A percentile compares a stretch with the other conserved stretches of the same genome.
Conservation (phyloP, 2,113 vertebrate genomes). For the Aspidoscelis tigris region DNA sequence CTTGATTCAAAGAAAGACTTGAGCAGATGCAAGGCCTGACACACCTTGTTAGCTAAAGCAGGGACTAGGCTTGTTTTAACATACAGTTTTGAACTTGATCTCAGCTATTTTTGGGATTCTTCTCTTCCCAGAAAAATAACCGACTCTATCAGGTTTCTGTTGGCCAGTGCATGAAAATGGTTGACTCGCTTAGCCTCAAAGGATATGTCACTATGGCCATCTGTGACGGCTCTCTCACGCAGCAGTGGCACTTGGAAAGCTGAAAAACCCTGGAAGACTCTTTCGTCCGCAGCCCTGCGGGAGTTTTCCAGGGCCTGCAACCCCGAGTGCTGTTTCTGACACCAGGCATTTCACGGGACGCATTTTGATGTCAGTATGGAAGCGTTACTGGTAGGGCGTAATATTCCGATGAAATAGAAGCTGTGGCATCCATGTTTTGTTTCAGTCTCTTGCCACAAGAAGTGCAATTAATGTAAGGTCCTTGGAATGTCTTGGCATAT, state of each 20-base stretch:
- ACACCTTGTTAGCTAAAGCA: not conserved
- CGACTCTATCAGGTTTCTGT: conserved; percentile 95
- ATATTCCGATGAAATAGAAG: not conserved
- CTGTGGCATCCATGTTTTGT: not conserved
- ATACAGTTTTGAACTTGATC: not conserved
- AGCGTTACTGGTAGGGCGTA: not conserved
- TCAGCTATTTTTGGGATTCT: not conserved
- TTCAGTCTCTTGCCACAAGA: not conserved
- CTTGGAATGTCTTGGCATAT: conserved; percentile 30
- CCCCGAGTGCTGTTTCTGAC: not conserved
- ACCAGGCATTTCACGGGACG: not conserved
- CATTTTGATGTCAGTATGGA: not conserved
- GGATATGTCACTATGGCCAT: conserved; percentile 92
- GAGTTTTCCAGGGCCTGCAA: not conserved
- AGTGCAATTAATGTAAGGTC: not conserved
- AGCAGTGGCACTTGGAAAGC: conserved; percentile 90
- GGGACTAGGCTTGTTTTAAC: not conserved
- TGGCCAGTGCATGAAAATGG: conserved; percentile 89
- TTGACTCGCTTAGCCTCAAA: conserved; percentile 78
- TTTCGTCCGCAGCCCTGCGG: not conserved
- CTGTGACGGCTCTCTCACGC: conserved; percentile 84
- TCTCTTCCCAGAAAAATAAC: conserved; percentile 80
- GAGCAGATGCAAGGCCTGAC: not conserved
- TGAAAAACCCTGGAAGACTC: conserved; percentile 48
- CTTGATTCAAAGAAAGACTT: not conserved